Base-by-base conservation (phyloP, 92 coral and sea anemone species). In the Epizoanthus rinbou region DNA sequence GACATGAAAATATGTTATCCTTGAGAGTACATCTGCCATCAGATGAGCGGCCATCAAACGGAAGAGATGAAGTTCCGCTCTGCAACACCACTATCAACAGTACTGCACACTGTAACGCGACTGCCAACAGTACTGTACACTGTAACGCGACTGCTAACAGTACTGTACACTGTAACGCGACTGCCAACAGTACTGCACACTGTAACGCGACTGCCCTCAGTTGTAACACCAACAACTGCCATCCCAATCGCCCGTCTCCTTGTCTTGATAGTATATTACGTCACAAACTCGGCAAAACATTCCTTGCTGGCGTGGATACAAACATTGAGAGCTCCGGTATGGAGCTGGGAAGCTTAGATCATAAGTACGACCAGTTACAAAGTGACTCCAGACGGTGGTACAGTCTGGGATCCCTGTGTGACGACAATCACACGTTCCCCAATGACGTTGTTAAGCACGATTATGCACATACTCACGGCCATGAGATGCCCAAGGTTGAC, bases 381-480 rank as follows among this genome's bases (percentile, higher is more conserved):
- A 59, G 45, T 78, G 82, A 78, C 41, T 78, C 82, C 52, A 60
- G 82, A 28, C 43, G 72, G 14, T 78, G 82, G 82, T 78, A 78
- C 72, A 78, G 82, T 43, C 57, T 78, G 53, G 82, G 82, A 8
- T 78, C 82, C 54, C 58, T 78, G 57, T 78, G 82, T 78, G 82
- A 78, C 64, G 82, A 78, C 19, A n/a, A 35, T 35, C 57, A 75
- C 67, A 6, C 65, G 18, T 75, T 47, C 47, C 80, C 81, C n/a
- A 57, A 62, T 63, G 82, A 78, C 24, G 82, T 78, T 33, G 25
- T 78, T 41, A 60, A 78, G 39, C 82, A 78, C n/a, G 82, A 78
- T 22, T 78, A 78, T 43, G 70, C 70, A 63, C 82, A 78, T 23
- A 78, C 82, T 3, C 82, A 37, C 43, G 82, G 82, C 5, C 82